Evolutionary conservation across 2,797 vertebrate genomes (phyloP).

Genomic region (Coendou prehensilis): DNA sequence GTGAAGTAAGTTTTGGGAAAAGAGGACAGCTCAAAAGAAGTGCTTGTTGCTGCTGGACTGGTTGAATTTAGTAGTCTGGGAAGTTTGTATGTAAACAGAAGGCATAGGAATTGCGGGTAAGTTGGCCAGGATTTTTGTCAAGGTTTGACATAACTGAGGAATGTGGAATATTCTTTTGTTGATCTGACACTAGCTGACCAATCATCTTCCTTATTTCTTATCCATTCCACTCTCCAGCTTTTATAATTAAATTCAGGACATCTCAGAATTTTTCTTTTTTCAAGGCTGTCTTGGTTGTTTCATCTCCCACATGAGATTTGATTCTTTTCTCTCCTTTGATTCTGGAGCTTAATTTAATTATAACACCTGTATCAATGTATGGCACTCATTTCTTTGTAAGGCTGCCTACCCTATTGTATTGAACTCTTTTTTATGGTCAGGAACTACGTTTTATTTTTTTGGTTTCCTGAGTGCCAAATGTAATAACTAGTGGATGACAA

Average conservation of each 20-base stretch:
- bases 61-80: neutral
- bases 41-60: neutral
- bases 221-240: neutral
- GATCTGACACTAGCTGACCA: neutral
- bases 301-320: neutral
- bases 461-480: neutral
- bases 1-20: neutral
- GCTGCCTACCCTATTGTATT: neutral
- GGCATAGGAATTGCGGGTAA: neutral
- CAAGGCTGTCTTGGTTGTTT: neutral
- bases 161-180: neutral
- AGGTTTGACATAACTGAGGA: neutral
- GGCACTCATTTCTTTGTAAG: neutral
- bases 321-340: neutral
- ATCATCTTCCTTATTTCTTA: neutral
- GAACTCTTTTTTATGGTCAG: neutral
- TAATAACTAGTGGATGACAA: neutral
- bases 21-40: neutral
- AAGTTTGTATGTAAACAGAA: neutral
- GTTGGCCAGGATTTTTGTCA: neutral
- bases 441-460: neutral
- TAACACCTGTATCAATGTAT: neutral
- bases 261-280: neutral
- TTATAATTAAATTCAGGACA: neutral
- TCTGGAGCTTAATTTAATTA: constrained; percentile 5